Evolutionary conservation across 2,888 invertebrate genomes (phyloP), one percentile per base, ranked within the genome.

Genomic region (Cataglyphis albicans): DNA sequence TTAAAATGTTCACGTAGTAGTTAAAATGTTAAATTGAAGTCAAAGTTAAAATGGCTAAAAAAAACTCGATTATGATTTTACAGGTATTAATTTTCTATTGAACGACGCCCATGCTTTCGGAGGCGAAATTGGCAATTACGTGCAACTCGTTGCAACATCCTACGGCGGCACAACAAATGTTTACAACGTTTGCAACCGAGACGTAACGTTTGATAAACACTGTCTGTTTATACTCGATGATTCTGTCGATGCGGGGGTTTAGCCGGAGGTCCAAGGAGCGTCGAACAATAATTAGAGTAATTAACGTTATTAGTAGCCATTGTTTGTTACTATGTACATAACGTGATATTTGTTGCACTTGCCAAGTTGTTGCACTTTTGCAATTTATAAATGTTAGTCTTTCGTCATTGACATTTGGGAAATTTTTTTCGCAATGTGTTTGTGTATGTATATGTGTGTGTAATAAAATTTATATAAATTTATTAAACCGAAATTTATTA

Each of bases 271-370:
- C 52, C 88, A 89, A 87, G 88, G 84, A 89, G 88, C 75, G 85
- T 87, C 86, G 88, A 87, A 83, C 68, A 75, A 82, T 68, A 81
- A 86, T 68, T 83, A 80, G 44, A 48, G 73, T 84, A 82, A 84
- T 86, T 90, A 89, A 85, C 82, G 75, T 90, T 86, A 88, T 89
- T 91, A 89, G 91, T 90, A 91, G 91, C 91, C 91, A 87, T 90
- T 88, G 84, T 91, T 90, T 72, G 64, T 83, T 81, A 80, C 67
- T 89, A 89, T 89, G 44, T 89, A 84, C 82, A 86, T 67, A 82
- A 78, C 29, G 18, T 61, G 21, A 35, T 35, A 35, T 12, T 35
- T 44, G 55, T 72, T 61, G 38, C 10, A 38, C 38, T 76, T 38
- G 41, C 7, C 70, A 32, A 25, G 32, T 68, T 52, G 29, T 73